Evolutionary conservation across 2,113 vertebrate species (phyloP), one percentile per base, ranked within the genome.

Genomic region (Okapia johnstoni): DNA sequence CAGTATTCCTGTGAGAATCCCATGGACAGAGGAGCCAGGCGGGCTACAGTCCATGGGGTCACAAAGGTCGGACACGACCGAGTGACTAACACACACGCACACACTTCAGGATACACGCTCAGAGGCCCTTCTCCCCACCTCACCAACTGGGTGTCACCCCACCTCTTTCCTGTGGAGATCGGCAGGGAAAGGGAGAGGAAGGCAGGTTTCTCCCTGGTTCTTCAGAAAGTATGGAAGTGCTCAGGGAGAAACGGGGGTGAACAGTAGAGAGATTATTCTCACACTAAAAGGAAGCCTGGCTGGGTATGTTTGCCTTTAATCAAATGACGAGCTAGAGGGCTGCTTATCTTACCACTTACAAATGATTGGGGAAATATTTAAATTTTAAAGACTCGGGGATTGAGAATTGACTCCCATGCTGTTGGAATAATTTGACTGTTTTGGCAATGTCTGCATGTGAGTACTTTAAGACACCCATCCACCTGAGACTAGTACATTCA

Each of bases 101-200:
- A 30, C 7, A 1, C 11, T 5, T 12, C 30, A 5, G 8, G 7
- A 76, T 0, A 0, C 21, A 1, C 40, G 40, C 61, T 66, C 36
- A 0, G 28, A 52, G 63, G 19, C 77, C 12, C 58, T 46, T 36
- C 10, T n/a, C 52, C 14, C 36, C 12, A 4, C 50, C 26, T 30
- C 46, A 61, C 88, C 54, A 2, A 6, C 12, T 36, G 26, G 40
- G 13, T 8, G 19, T 43, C 61, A 28, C 36, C 46, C 1, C 0
- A 5, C 17, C 10, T 26, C 40, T 21, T 40, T n/a, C 40, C 87
- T 57, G 36, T 30, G 26, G 2, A 11, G 40, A 70, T 70, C 2
- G 10, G n/a, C 63, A 70, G 63, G 36, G 63, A 66, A 66, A 21
- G 40, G 25, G 17, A n/a, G 48, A 33, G 26, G 23, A 54, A 36